These are phyloP conservation scores for Zaprionus vittiger DNA, from an alignment of 1,140 invertebrate species.

Conservation along the genomic window DNA sequence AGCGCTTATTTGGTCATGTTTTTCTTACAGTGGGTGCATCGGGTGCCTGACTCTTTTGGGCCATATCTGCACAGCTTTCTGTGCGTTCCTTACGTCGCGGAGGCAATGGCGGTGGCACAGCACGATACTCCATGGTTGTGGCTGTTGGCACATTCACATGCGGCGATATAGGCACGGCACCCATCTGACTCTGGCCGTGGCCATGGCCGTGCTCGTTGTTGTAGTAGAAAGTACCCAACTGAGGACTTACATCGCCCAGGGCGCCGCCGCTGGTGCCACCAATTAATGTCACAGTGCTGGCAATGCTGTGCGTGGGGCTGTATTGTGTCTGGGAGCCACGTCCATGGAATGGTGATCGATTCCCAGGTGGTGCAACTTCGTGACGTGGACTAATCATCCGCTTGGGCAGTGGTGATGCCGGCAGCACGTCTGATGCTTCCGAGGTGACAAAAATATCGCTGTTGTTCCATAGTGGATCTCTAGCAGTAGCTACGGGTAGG, in stretches of 20 bases:
- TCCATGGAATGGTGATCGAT: slow-evolving; percentile 80
- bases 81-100: slow-evolving; percentile 80
- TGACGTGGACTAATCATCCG: slow-evolving; percentile 74
- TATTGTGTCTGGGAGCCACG: slow-evolving; percentile 56
- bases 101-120: slow-evolving; percentile 79
- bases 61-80: slow-evolving; percentile 77
- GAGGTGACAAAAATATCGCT: slow-evolving; percentile 28
- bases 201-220: slow-evolving; percentile 56
- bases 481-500: slow-evolving; percentile 29
- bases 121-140: slow-evolving; percentile 68
- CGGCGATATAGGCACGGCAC: slow-evolving; percentile 80
- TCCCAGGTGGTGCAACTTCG: slow-evolving; percentile 51
- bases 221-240: slow-evolving; percentile 64
- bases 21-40: slow-evolving; percentile 81
- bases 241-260: slow-evolving; percentile 62
- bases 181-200: slow-evolving; percentile 33
- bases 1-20: background rate
- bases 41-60: slow-evolving; percentile 81
- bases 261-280: slow-evolving; percentile 19
- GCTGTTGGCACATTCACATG: slow-evolving; percentile 83
- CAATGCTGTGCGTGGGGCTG: slow-evolving; percentile 73
- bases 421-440: slow-evolving; percentile 44
- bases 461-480: slow-evolving; percentile 23
- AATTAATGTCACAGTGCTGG: slow-evolving; percentile 64
- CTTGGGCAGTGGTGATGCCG: slow-evolving; percentile 71